Base-by-base conservation (phyloP, 2,113 vertebrate species). In the Zosterops japonicus region DNA sequence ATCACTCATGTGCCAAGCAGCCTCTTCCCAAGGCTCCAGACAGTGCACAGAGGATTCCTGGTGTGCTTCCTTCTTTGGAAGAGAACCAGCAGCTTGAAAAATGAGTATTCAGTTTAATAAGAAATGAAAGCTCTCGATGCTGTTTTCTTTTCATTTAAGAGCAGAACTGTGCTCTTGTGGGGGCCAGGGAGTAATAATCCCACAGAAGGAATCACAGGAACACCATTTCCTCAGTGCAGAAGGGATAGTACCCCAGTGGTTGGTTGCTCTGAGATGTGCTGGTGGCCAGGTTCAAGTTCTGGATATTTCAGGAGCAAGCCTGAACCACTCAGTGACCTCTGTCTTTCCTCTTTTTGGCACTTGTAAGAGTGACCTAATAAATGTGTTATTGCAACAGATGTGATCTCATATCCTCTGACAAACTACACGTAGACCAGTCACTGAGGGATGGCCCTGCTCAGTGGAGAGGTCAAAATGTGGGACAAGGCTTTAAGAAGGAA, bases 391-490 rank as follows among this genome's bases (percentile, higher is more conserved):
- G 85, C 53, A 69, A 49, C 31, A 88, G 29, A 75, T 95, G 49
- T 21, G 78, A 90, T 93, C 85, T 91, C 67, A 72, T 79, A 68
- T 92, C 77, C 82, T 94, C 63, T 78, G 56, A 52, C 23, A 84
- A 53, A 35, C 41, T 6, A 8, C 4, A 2, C 56, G 69, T 64
- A 63, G 41, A 68, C 22, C 49, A 39, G 63, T 67, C 53, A n/a
- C 65, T 64, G 61, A 64, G 80, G 59, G n/a, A 85, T 50, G 50
- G 41, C 33, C 24, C 70, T 65, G 31, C 57, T 85, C n/a, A 55
- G 44, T 64, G 70, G 35, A 53, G 69, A 79, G 87, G 79, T 96
- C 74, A 57, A 68, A 79, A 64, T n/a, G 25, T 57, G 74, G 41
- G 31, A 52, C 53, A 46, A 64, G 16, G 15, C 49, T 91, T 90